A percentile compares a stretch with the other conserved stretches of the same genome.
Conservation (phyloP, 2,113 vertebrate genomes). For the Atlantisia rogersi region DNA sequence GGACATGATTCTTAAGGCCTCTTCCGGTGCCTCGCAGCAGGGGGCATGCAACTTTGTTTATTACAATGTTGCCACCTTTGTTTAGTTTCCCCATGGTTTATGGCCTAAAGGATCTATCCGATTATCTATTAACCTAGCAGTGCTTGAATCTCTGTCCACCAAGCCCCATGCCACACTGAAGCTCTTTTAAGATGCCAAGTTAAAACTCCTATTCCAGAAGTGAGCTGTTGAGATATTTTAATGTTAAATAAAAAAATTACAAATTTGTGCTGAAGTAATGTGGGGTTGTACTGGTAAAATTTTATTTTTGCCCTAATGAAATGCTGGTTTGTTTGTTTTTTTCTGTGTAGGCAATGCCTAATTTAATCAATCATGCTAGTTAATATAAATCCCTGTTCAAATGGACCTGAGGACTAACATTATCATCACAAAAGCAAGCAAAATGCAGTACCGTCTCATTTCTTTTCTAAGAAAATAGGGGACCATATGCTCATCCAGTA, state of each 20-base stretch:
- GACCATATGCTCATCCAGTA: not conserved
- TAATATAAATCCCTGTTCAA: not conserved
- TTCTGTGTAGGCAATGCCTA: not conserved
- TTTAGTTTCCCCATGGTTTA: too few relatives aligned
- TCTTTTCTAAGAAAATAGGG: not conserved
- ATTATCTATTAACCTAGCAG: too few relatives aligned
- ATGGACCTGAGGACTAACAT: not conserved
- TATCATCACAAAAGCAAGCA: not conserved
- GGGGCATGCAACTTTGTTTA: too few relatives aligned
- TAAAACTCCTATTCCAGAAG: not conserved
- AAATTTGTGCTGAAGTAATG: not conserved
- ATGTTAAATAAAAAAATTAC: not conserved
- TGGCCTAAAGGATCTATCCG: too few relatives aligned
- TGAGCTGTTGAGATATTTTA: not conserved
- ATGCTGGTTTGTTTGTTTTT: not conserved
- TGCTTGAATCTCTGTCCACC: too few relatives aligned
- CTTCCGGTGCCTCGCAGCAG: too few relatives aligned
- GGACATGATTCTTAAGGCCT: too few relatives aligned
- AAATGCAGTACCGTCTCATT: not conserved
- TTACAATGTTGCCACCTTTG: too few relatives aligned
- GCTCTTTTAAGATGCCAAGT: not conserved
- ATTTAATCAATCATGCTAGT: not conserved
- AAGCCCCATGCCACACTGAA: not conserved
- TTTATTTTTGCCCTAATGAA: not conserved
- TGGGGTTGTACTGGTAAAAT: not conserved